A percentile compares a stretch with the other conserved stretches of the same genome.
Evolutionary conservation across 1,140 invertebrate species (phyloP).

Genomic region (Drosophila virilis): DNA sequence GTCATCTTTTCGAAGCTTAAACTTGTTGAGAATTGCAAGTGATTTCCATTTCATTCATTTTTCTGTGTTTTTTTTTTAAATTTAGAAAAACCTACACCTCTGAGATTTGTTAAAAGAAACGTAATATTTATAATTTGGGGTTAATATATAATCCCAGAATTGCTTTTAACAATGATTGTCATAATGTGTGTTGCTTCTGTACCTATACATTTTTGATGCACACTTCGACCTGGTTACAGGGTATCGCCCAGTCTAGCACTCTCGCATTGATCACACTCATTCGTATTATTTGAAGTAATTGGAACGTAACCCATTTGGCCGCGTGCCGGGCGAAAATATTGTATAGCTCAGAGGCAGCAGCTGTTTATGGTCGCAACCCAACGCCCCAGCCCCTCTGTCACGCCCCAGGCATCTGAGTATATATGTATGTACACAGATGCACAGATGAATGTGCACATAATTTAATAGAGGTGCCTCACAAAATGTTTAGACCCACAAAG

Average conservation of each 20-base stretch:
- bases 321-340: conserved; percentile 39
- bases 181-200: no score
- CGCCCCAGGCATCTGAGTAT: not conserved
- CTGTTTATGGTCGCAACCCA: conserved; percentile 26
- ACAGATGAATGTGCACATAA: not conserved
- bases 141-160: no score
- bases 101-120: no score
- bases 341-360: conserved; percentile 17
- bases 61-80: no score
- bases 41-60: no score
- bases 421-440: not conserved
- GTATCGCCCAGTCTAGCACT: not conserved
- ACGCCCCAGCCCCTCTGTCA: not conserved
- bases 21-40: no score
- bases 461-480: conserved; percentile 45
- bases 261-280: not conserved
- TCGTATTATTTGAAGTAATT: conserved; percentile 55
- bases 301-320: conserved; percentile 73
- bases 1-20: no score
- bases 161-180: no score
- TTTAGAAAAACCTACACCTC: no score
- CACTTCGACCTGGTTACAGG: not conserved
- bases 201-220: no score
- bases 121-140: no score
- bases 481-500: conserved; percentile 58